phyloP scores from a whole-genome alignment of 2,888 invertebrate species.

The Tigriopus californicus region DNA sequence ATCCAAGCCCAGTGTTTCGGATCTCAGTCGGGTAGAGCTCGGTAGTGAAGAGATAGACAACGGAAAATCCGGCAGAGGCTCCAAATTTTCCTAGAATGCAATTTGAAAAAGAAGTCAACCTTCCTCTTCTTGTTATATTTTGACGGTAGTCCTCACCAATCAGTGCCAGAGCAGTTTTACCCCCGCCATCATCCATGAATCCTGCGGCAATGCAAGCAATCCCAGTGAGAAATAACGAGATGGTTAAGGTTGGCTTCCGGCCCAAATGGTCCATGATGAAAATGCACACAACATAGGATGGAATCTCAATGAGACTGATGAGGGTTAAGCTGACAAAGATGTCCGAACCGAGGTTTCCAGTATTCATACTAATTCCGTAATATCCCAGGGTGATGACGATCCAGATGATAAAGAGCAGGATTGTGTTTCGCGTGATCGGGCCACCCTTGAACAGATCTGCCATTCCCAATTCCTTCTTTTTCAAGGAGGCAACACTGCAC shows the following conservation, averaged over 20 bases:
- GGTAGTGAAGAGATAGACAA: not conserved
- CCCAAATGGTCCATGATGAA: conserved; percentile 17
- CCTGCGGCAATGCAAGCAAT: conserved; percentile 13
- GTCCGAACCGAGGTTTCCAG: conserved; percentile 18
- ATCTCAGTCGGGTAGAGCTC: not conserved
- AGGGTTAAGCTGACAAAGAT: conserved; percentile 18
- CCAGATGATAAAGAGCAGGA: not conserved
- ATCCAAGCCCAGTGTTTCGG: not conserved
- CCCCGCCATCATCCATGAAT: not conserved
- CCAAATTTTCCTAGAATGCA: not conserved
- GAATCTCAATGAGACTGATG: conserved; percentile 18
- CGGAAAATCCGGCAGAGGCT: not conserved
- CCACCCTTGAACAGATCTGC: conserved; percentile 16
- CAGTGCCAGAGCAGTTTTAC: not conserved
- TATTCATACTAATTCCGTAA: conserved; percentile 20
- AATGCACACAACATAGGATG: conserved; percentile 18
- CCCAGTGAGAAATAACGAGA: conserved; percentile 18
- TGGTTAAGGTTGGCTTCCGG: conserved; percentile 14
- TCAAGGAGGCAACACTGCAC: no score
- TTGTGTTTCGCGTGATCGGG: not conserved
- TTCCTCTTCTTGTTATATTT: no score
- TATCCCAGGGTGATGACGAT: conserved; percentile 18
- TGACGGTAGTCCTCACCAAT: not conserved
- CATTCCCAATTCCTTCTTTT: not conserved
- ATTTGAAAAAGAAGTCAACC: not conserved